Base-by-base conservation (phyloP, 2,888 invertebrate species). In the Dichetophora obliterata region DNA sequence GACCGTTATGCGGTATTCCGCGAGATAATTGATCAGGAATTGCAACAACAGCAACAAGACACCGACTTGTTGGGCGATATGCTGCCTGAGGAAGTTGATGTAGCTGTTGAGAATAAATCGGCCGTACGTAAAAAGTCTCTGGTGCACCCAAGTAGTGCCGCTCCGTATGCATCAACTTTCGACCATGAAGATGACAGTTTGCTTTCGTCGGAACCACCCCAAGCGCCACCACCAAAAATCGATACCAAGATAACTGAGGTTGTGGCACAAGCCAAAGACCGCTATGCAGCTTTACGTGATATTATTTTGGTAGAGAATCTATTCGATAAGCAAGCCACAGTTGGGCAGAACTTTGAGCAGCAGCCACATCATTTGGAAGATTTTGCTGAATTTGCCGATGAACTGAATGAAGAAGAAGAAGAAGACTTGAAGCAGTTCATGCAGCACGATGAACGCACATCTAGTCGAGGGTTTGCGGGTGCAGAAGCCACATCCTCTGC, bases 1-100 rank as follows among this genome's bases (percentile, higher is more conserved):
- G 96, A 96, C 86, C 92, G 95, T 82, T 97, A 97, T 87, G 96
- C 96, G 0, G 96, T 95, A 0, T 96, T 97, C 84, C 91, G 96
- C 79, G 96, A 97, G 90, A 92, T 95, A 82, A 94, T 95, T 82
- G 93, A 95, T 83, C 95, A 94, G 86, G 93, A 93, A 82, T 88
- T 93, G 37, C 92, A 93, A 85, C 90, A 90, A 27, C 92, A 93
- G 86, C 86, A 84, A 82, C 84, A 86, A 78, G 84, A 86, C 72
- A 88, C 87, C 0, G 87, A 87, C 79, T 81, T 87, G 0, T 85
- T 87, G 82, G 87, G 87, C 0, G 87, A 87, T 78, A 76, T 86
- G 0, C 83, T 85, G 8, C 82, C 85, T 1, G 82, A 83, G 0
- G 75, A 71, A 27, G 80, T 81, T 31, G 79, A 77, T 14, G 78